Percentiles rank a stretch among this genome's conserved stretches.
phyloP scores from a whole-genome alignment of 2,113 vertebrate species.

The Rana temporaria region DNA sequence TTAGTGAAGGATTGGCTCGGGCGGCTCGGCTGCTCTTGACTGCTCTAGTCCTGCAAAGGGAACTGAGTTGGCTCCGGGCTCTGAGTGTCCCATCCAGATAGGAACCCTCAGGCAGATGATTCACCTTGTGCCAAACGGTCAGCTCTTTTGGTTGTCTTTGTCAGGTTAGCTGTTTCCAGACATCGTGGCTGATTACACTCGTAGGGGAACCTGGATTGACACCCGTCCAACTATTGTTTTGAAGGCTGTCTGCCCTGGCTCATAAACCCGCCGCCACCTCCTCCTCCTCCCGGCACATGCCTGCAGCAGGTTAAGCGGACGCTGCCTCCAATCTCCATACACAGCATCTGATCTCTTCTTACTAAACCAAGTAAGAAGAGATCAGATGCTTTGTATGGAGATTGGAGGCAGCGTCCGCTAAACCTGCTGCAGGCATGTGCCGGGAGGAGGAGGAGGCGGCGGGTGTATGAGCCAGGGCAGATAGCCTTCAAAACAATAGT shows the following conservation, averaged over 20 bases:
- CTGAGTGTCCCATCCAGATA: too few species aligned
- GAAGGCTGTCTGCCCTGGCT: slow-evolving; percentile 31
- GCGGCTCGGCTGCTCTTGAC: too few species aligned
- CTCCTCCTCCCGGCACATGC: not conserved
- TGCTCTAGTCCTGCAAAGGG: too few species aligned
- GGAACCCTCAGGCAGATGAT: too few species aligned
- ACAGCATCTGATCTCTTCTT: slow-evolving; percentile 39
- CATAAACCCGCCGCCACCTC: not conserved
- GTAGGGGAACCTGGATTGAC: slow-evolving; percentile 30
- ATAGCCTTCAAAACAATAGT: slow-evolving; percentile 38
- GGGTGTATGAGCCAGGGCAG: not conserved
- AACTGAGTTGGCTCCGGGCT: too few species aligned
- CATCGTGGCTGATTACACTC: slow-evolving; percentile 29
- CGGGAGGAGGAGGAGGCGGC: not conserved
- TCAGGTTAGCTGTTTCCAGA: slow-evolving; percentile 41
- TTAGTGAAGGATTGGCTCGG: too few species aligned
- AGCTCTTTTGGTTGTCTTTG: slow-evolving; percentile 10
- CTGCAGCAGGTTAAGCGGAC: not conserved
- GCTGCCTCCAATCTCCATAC: not conserved
- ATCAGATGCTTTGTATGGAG: slow-evolving; percentile 24
- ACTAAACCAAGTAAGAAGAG: slow-evolving; percentile 47
- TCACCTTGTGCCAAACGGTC: too few species aligned
- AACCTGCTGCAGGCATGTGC: not conserved
- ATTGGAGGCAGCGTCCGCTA: not conserved
- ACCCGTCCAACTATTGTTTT: slow-evolving; percentile 32